These are phyloP conservation scores for Lipotes vexillifer DNA, from an alignment of 2,113 vertebrate genomes.

Conservation along the genomic window DNA sequence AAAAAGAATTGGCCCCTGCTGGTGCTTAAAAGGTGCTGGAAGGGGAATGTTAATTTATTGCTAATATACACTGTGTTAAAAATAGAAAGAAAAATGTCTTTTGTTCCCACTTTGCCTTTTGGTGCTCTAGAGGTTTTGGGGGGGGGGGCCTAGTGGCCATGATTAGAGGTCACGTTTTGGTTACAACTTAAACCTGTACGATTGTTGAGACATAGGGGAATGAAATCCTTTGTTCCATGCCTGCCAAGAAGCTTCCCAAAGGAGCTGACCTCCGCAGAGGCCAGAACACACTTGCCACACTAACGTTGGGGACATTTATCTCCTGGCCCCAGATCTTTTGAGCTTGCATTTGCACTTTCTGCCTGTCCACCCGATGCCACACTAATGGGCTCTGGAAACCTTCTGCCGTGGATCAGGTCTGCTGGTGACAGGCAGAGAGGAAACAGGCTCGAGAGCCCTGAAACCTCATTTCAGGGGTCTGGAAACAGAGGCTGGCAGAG, in stretches of 20 bases:
- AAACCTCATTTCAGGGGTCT: neutral
- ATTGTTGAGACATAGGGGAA: neutral
- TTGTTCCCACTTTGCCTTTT: conserved; percentile 45
- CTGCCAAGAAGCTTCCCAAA: neutral
- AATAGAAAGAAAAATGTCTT: conserved; percentile 62
- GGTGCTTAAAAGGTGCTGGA: conserved; percentile 57
- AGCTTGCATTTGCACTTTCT: neutral
- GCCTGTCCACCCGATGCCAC: neutral
- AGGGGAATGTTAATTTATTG: conserved; percentile 63
- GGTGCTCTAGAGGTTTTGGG: neutral
- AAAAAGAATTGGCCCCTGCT: conserved; percentile 52
- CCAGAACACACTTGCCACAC: neutral
- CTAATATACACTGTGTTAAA: conserved; percentile 61
- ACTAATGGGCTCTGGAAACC: neutral
- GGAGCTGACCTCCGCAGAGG: neutral
- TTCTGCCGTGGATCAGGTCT: neutral
- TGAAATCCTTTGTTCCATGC: conserved; percentile 37
- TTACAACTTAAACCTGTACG: conserved; percentile 26
- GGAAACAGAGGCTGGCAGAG: neutral
- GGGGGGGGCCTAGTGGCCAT: neutral
- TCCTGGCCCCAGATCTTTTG: neutral
- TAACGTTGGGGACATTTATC: neutral
- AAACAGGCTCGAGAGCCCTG: neutral
- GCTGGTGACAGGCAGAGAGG: conserved; percentile 17
- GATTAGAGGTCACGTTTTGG: conserved; percentile 42